Percentiles rank a stretch among this genome's conserved stretches.
phyloP scores from a whole-genome alignment of 2,888 invertebrate genomes.

The Pharmacophagus antenor region DNA sequence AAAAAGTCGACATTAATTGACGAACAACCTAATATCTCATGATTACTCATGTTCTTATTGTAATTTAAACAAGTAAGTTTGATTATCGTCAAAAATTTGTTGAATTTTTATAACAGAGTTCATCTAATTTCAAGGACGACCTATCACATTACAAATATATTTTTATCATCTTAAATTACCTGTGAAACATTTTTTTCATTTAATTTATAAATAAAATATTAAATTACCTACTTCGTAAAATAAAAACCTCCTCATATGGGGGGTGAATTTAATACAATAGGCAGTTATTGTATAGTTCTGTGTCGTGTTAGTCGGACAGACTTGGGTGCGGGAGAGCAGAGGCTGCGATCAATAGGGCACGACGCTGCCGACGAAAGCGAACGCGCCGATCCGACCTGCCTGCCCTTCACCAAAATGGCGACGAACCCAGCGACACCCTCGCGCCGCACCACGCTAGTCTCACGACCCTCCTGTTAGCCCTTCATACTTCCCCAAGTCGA shows the following conservation, averaged over 20 bases:
- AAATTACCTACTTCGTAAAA: too few species aligned
- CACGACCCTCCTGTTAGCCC: conserved; percentile 48
- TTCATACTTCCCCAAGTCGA: conserved; percentile 52
- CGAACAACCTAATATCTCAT: too few species aligned
- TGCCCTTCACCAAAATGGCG: conserved; percentile 77
- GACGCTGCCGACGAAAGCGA: conserved; percentile 69
- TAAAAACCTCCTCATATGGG: conserved; percentile 14
- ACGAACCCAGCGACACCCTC: conserved; percentile 60
- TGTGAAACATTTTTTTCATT: too few species aligned
- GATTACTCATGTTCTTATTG: too few species aligned
- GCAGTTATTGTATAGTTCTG: conserved; percentile 25
- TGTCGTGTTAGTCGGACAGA: conserved; percentile 28
- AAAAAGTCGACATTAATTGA: too few species aligned
- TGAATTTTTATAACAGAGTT: too few species aligned
- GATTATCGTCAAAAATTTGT: too few species aligned
- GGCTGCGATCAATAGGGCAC: conserved; percentile 67
- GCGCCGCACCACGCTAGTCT: conserved; percentile 39
- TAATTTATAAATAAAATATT: background rate
- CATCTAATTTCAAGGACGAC: too few species aligned
- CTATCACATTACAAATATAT: too few species aligned
- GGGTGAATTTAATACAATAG: conserved; percentile 20
- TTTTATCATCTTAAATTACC: too few species aligned
- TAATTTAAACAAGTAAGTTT: too few species aligned
- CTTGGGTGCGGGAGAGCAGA: conserved; percentile 51
- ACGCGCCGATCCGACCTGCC: conserved; percentile 66